Evolutionary conservation across 2,113 vertebrate species (phyloP), one percentile per base, ranked within the genome.

Genomic region (Malurus elegans): DNA sequence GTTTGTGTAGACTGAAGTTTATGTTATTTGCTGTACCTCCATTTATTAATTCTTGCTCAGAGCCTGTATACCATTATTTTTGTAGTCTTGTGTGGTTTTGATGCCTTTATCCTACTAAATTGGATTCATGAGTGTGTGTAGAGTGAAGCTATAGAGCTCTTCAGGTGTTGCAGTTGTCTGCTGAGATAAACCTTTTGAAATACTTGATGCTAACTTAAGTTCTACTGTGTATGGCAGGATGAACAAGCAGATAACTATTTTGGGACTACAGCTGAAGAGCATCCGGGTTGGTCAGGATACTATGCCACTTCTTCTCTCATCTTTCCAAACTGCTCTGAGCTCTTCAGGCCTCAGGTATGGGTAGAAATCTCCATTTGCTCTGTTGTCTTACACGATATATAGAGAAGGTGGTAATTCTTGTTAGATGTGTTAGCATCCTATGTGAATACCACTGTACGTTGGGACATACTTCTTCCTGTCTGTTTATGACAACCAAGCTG

Each of bases 261-360:
- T 88, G 98, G 98, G 15, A 91, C 96, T 81, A 98, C 98, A 3
- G 95, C 97, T 93, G 98, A 98, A 97, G 75, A 99, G 95, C 99
- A 97, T 69, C 96, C 97, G 3, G 98, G 97, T 84, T 99, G 99
- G 98, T 98, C 97, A 40, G 99, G 99, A 72, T 99, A 97, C 97
- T 99, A 99, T 54, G 98, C 98, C 67, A 98, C 97, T 3, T 81
- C 97, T 87, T 98, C 98, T 81, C 92, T 98, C 61, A n/a, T 93
- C 93, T 98, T 99, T 36, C 31, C 95, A 23, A 99, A 99, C 95
- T 99, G 99, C 94, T 98, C 98, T 62, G 96, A 97, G 34, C 98
- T 99, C 72, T 98, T 99, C 91, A 97, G 96, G 78, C 97, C 98
- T 61, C 98, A 98, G 98, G 99, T 99, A 98, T 20, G 79, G 16